These are phyloP conservation scores for Marmota monax DNA, from an alignment of 2,113 vertebrate genomes.

Conservation along the genomic window DNA sequence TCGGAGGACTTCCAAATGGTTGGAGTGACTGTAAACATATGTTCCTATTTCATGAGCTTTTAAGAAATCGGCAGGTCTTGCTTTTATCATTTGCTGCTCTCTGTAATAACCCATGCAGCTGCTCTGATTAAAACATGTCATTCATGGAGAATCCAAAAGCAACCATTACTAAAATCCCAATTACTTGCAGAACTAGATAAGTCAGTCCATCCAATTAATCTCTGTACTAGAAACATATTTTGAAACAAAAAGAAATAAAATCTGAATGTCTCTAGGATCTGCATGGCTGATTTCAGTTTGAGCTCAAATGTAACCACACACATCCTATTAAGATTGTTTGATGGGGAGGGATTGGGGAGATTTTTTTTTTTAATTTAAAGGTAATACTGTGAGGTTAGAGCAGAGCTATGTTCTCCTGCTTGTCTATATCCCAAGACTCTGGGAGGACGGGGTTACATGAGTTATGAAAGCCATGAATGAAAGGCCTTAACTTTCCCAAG, in stretches of 20 bases:
- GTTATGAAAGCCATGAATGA: conserved; percentile 62
- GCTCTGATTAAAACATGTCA: conserved; percentile 54
- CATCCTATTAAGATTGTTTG: conserved; percentile 50
- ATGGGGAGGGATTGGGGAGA: background rate
- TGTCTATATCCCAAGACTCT: conserved; percentile 51
- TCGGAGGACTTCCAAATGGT: background rate
- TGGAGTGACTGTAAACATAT: background rate
- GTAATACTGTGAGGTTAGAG: background rate
- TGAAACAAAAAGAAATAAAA: conserved; percentile 62
- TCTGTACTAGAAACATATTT: conserved; percentile 59
- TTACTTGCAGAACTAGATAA: background rate
- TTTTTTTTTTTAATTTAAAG: conserved; percentile 44
- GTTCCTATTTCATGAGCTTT: background rate
- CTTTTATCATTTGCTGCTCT: conserved; percentile 53
- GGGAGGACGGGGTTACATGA: background rate
- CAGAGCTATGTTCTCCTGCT: conserved; percentile 43
- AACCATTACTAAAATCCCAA: conserved; percentile 55
- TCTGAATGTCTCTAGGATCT: conserved; percentile 1
- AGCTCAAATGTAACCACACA: conserved; percentile 54
- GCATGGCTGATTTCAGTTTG: background rate
- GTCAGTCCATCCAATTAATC: conserved; percentile 34
- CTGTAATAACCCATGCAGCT: conserved; percentile 1
- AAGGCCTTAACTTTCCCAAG: conserved; percentile 66
- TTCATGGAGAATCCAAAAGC: conserved; percentile 41
- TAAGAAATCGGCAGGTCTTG: conserved; percentile 13